A percentile compares a stretch with the other conserved stretches of the same genome.
These are phyloP conservation scores for Drosophila erecta DNA, from an alignment of 1,140 invertebrate species.

Conservation along the genomic window DNA sequence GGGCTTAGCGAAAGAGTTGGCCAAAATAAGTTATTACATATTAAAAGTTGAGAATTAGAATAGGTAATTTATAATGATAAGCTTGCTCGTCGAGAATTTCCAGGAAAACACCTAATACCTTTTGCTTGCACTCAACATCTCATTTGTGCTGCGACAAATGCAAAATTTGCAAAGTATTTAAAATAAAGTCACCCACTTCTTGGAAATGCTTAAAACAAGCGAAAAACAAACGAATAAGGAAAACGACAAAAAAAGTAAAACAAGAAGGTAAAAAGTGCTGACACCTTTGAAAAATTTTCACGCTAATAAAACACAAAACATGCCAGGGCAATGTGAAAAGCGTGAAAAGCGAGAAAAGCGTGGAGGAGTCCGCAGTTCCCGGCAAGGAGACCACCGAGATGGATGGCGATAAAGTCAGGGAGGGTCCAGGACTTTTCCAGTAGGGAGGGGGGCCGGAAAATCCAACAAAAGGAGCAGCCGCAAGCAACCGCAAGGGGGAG, in stretches of 20 bases:
- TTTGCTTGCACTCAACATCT: slow-evolving; percentile 9
- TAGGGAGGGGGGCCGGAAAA: background rate
- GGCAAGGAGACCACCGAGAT: slow-evolving; percentile 13
- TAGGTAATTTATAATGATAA: background rate
- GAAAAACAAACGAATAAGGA: background rate
- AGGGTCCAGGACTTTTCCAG: slow-evolving; percentile 3
- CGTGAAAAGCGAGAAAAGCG: slow-evolving; percentile 71
- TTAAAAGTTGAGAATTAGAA: slow-evolving; percentile 5
- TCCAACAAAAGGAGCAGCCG: slow-evolving; percentile 45
- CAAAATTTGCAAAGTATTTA: slow-evolving; percentile 36
- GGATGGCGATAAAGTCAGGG: slow-evolving; percentile 65
- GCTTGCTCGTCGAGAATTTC: background rate
- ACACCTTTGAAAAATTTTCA: slow-evolving; percentile 82
- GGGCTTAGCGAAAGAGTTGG: slow-evolving; percentile 18
- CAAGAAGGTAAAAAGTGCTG: slow-evolving; percentile 69
- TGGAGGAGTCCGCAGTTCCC: slow-evolving; percentile 16
- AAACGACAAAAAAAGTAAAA: background rate
- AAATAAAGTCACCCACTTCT: slow-evolving; percentile 39
- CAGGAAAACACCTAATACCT: background rate
- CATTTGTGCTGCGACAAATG: slow-evolving; percentile 26
- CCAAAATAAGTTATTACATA: slow-evolving; percentile 22
- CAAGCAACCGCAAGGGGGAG: slow-evolving; percentile 42
- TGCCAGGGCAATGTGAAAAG: slow-evolving; percentile 66
- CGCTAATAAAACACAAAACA: slow-evolving; percentile 81
- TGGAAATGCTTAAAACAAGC: slow-evolving; percentile 25